These are phyloP conservation scores for Ornithoptera priamus DNA, from an alignment of 2,888 invertebrate genomes.

Conservation along the genomic window DNA sequence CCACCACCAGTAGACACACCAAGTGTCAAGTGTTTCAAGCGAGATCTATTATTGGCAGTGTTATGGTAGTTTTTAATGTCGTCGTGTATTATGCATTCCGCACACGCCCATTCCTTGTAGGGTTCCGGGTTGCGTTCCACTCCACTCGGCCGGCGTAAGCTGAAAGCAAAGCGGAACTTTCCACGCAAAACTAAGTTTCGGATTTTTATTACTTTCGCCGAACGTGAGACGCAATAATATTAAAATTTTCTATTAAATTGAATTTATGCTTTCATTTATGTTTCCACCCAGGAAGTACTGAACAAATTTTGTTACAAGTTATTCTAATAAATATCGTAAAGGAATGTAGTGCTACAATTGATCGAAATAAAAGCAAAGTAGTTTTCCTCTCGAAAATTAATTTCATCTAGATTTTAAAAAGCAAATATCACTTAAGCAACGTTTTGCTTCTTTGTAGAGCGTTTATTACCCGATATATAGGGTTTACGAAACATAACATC, in stretches of 20 bases:
- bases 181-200: constrained; percentile 70
- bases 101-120: constrained; percentile 78
- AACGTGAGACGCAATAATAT: constrained; percentile 74
- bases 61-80: constrained; percentile 77
- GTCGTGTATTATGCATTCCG: constrained; percentile 76
- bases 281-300: constrained; percentile 20
- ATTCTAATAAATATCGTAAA: constrained; percentile 8
- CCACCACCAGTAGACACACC: no score
- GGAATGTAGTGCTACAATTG: no score
- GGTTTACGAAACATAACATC: no score
- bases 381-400: no score
- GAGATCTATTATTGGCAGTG: constrained; percentile 68
- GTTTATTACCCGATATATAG: no score
- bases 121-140: constrained; percentile 63
- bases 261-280: constrained; percentile 40
- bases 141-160: constrained; percentile 59
- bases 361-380: no score
- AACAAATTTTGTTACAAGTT: constrained; percentile 20
- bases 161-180: constrained; percentile 71
- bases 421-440: no score
- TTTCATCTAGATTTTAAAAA: no score
- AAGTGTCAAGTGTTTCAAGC: constrained; percentile 29
- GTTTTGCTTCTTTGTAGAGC: no score
- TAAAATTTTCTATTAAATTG: constrained; percentile 56
- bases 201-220: constrained; percentile 77